Base-by-base conservation (phyloP, 2,797 vertebrate species). In the Sebastes alutus region DNA sequence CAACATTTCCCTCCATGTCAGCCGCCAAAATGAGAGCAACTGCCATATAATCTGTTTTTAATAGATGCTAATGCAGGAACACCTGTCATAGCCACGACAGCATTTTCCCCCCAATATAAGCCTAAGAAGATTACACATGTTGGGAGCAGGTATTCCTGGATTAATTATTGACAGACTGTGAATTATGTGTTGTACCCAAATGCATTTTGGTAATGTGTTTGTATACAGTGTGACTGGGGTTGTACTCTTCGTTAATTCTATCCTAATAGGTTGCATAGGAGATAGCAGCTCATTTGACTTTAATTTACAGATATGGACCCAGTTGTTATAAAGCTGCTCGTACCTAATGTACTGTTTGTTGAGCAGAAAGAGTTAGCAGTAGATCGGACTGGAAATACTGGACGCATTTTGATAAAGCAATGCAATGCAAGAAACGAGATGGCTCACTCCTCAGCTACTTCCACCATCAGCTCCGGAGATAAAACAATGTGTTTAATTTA, bases 111-210 rank as follows among this genome's bases (percentile, higher is more conserved):
- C 95, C 96, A 95, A 96, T 96, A 96, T 97, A 96, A 97, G 95
- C 96, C 89, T 96, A 97, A 97, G 85, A 90, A 97, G 97, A 98
- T 98, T 98, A 97, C 95, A 96, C 95, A 95, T 97, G 96, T 97
- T 97, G 97, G 96, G 97, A 97, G 97, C 96, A 98, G 97, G 97
- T 98, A 98, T 94, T 96, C 96, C 96, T 96, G 95, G 95, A 97
- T 96, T 96, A 96, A 97, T 96, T 97, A 90, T 89, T 85, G 90
- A 91, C 91, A 86, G 83, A 95, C 96, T 95, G 68, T 78, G 84
- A 91, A 82, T 92, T 84, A 85, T 62, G 81, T 64, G 58, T 78
- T 56, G 49, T 94, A 85, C 81, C 75, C 63, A 93, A 96, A 87
- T 96, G 96, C 95, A 94, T 96, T 96, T 96, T 79, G 75, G 81